phyloP scores from a whole-genome alignment of 2,113 vertebrate species.

The Speoplatyrhinus poulsoni region DNA sequence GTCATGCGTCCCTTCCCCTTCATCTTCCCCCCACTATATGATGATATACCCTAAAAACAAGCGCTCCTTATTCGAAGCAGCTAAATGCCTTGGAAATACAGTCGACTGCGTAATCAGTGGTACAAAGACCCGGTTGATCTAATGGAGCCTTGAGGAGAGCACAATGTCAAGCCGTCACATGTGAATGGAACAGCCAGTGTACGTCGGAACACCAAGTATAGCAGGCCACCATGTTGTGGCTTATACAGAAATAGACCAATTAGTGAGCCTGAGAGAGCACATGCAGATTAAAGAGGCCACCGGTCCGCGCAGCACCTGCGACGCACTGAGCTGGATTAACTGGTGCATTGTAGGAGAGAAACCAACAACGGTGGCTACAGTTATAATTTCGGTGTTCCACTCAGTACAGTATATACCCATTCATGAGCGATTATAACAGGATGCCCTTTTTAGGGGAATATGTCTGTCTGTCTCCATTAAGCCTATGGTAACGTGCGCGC shows the following conservation, averaged over 20 bases:
- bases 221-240: conserved; percentile 54
- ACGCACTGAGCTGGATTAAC: conserved; percentile 74
- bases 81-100: conserved; percentile 24
- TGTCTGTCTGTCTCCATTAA: neutral
- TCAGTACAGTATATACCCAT: neutral
- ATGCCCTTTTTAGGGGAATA: neutral
- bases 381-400: conserved; percentile 26
- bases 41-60: neutral
- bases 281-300: conserved; percentile 71
- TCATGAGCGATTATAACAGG: conserved; percentile 30
- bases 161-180: neutral
- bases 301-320: conserved; percentile 67
- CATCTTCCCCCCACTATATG: conserved; percentile 18
- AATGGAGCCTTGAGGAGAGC: neutral
- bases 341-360: conserved; percentile 46
- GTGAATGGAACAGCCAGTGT: neutral
- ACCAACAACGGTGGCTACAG: conserved; percentile 39
- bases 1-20: conserved; percentile 30
- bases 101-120: conserved; percentile 15
- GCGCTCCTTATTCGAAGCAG: conserved; percentile 42
- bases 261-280: conserved; percentile 71
- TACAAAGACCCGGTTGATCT: conserved; percentile 14
- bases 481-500: neutral
- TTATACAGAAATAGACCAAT: conserved; percentile 76
- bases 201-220: conserved; percentile 60